Conservation (phyloP, 2,888 invertebrate species). For the Megalurothrips usitatus region DNA sequence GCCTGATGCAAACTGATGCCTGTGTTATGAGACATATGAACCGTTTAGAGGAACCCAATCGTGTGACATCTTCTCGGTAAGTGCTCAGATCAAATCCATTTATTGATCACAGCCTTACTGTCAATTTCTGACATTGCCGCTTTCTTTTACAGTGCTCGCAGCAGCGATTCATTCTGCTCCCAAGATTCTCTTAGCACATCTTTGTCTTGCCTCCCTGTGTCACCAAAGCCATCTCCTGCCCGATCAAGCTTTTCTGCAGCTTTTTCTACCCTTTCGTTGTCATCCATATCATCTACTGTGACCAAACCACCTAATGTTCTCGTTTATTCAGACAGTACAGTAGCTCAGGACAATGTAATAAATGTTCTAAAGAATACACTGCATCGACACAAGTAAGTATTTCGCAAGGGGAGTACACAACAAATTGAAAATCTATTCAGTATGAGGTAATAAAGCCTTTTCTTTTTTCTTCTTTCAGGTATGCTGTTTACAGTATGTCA, state of each 20-base stretch:
- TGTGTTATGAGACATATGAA: not conserved
- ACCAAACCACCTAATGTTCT: slow-evolving; percentile 75
- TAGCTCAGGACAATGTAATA: slow-evolving; percentile 69
- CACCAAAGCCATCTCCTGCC: not conserved
- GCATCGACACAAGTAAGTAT: slow-evolving; percentile 63
- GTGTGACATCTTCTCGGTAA: not conserved
- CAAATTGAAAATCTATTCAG: too few relatives aligned
- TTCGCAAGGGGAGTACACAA: slow-evolving; percentile 6
- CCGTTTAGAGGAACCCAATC: not conserved
- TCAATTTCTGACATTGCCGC: not conserved
- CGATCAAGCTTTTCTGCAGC: slow-evolving; percentile 3
- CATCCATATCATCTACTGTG: slow-evolving; percentile 33
- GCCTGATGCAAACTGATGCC: not conserved
- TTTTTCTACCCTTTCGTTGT: slow-evolving; percentile 6
- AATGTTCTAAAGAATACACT: slow-evolving; percentile 63
- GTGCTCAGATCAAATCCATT: not conserved
- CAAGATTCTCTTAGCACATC: not conserved
- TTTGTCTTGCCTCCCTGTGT: not conserved
- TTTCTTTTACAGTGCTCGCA: not conserved
- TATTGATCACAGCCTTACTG: not conserved
- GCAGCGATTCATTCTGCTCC: not conserved
- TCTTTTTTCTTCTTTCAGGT: slow-evolving; percentile 42
- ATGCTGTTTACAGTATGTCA: slow-evolving; percentile 48
- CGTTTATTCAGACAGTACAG: slow-evolving; percentile 73
- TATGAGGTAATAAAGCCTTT: too few relatives aligned